Conservation (phyloP, 2,113 vertebrate genomes). For the Psilopsiagon aymara region DNA sequence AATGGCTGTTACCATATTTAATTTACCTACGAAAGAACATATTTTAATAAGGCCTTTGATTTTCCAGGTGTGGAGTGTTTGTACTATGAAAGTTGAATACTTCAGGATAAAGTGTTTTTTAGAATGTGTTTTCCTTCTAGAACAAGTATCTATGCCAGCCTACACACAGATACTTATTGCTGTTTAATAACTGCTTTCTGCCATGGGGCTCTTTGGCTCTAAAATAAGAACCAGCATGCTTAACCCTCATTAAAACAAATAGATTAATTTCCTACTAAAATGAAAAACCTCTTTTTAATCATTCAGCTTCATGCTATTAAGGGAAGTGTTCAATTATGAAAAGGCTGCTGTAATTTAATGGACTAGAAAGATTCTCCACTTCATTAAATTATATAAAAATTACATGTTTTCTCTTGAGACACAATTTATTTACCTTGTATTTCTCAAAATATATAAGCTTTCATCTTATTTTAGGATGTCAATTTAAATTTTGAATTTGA, state of each 20-base stretch:
- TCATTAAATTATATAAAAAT: background rate
- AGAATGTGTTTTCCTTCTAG: background rate
- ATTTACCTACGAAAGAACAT: background rate
- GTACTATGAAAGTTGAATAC: background rate
- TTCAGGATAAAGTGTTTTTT: background rate
- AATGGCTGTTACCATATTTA: background rate
- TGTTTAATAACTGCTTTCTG: slow-evolving; percentile 27
- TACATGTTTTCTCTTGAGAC: background rate
- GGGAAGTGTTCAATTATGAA: slow-evolving; percentile 46
- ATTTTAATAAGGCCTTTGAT: background rate
- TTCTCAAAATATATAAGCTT: background rate
- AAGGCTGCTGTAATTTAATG: slow-evolving; percentile 26
- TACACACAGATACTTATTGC: background rate
- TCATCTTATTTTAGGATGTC: background rate
- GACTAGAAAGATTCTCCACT: background rate
- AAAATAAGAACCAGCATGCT: background rate
- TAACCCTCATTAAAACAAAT: slow-evolving; percentile 41
- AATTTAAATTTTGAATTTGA: background rate
- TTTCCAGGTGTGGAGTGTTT: background rate
- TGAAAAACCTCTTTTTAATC: slow-evolving; percentile 17
- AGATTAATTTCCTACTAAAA: slow-evolving; percentile 49
- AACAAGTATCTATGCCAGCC: background rate
- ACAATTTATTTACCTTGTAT: background rate
- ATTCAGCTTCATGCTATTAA: slow-evolving; percentile 43
- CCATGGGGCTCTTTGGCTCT: background rate